Evolutionary conservation across 2,113 vertebrate species (phyloP).

Genomic region (Bungarus multicinctus): DNA sequence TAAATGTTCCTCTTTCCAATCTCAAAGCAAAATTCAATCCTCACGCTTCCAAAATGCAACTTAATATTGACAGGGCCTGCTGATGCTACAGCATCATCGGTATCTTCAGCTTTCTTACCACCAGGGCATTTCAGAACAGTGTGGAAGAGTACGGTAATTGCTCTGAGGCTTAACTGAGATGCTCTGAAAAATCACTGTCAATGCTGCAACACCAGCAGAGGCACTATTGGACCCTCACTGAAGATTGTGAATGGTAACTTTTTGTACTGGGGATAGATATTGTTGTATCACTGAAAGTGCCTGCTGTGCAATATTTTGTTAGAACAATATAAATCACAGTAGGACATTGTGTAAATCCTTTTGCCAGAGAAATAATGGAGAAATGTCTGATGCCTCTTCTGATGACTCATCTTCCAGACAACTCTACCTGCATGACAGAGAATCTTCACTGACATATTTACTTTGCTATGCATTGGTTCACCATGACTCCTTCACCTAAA

Average conservation of each 20-base stretch:
- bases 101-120: neutral
- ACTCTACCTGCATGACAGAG: neutral
- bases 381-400: neutral
- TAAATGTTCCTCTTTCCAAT: neutral
- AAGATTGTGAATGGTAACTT: neutral
- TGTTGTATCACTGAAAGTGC: neutral
- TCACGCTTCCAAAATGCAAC: neutral
- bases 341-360: neutral
- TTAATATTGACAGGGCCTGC: neutral
- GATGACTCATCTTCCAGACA: neutral
- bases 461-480: neutral
- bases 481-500: neutral
- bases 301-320: neutral
- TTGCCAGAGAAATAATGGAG: neutral
- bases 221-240: neutral
- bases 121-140: neutral
- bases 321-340: neutral
- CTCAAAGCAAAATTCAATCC: neutral
- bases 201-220: neutral
- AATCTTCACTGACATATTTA: neutral
- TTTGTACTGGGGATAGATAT: neutral
- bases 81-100: neutral
- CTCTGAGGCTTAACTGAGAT: neutral
- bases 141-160: neutral
- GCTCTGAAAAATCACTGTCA: neutral